Conservation (phyloP, 2,113 vertebrate genomes). For the Chlamydotis undulata region DNA sequence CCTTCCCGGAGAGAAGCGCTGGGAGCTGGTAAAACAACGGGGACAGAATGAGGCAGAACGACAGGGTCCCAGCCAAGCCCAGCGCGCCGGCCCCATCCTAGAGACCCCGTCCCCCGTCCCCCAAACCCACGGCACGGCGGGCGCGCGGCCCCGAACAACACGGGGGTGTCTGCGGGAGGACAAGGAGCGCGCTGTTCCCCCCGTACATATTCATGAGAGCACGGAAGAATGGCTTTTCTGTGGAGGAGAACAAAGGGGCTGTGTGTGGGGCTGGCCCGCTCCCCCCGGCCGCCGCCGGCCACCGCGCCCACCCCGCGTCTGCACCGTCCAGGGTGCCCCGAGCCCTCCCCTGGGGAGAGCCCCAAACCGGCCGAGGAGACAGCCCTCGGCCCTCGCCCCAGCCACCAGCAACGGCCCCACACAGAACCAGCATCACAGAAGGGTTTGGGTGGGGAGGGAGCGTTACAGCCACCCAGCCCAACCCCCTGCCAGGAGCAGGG, state of each 20-base stretch:
- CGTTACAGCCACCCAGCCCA: too few species aligned
- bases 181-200: not conserved
- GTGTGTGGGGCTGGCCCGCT: not conserved
- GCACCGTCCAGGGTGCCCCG: accelerated
- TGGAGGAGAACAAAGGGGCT: constrained; percentile 5
- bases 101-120: not conserved
- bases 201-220: not conserved
- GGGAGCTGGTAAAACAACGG: not conserved
- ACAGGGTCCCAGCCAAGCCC: not conserved
- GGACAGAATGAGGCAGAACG: accelerated
- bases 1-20: accelerated
- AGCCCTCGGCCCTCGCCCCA: accelerated
- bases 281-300: not conserved
- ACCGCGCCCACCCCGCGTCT: not conserved
- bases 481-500: too few species aligned
- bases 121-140: not conserved
- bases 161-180: not conserved
- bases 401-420: not conserved
- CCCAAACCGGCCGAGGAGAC: not conserved
- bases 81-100: not conserved
- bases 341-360: not conserved
- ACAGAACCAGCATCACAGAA: too few species aligned
- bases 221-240: not conserved
- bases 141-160: not conserved
- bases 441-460: too few species aligned